Percentiles rank a stretch among this genome's conserved stretches.
Evolutionary conservation across 2,113 vertebrate species (phyloP).

Genomic region (Nerophis ophidion): DNA sequence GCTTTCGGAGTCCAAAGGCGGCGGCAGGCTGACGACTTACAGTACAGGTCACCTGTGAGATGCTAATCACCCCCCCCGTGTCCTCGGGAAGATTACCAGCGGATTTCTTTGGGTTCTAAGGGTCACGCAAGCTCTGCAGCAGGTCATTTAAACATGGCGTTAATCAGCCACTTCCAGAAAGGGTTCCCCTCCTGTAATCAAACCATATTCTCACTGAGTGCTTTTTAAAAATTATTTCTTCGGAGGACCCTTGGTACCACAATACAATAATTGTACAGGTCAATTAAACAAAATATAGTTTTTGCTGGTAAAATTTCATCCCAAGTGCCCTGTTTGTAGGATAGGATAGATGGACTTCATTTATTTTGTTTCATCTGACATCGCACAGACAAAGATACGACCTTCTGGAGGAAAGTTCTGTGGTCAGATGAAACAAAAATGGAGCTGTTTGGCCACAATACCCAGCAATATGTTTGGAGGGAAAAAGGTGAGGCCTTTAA

Average conservation of each 20-base stretch:
- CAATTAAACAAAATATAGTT: no score
- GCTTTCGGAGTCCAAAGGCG: conserved; percentile 33
- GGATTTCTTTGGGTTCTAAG: conserved; percentile 60
- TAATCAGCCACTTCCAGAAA: conserved; percentile 43
- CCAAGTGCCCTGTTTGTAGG: no score
- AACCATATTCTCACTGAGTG: conserved; percentile 1
- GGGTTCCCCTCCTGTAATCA: conserved; percentile 41
- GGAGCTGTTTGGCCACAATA: no score
- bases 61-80: conserved; percentile 7
- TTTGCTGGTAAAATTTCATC: no score
- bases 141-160: conserved; percentile 12
- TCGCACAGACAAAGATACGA: no score
- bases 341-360: no score
- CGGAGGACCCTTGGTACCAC: not conserved
- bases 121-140: conserved; percentile 44
- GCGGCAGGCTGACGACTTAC: conserved; percentile 29
- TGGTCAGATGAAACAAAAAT: no score
- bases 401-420: no score
- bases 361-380: no score
- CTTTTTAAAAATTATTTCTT: not conserved
- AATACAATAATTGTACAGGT: not conserved
- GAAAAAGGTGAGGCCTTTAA: no score
- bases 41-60: conserved; percentile 55
- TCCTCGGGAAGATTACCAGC: conserved; percentile 53
- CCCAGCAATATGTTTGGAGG: no score